Conservation (phyloP, 2,113 vertebrate genomes). For the Rhinolophus ferrumequinum region DNA sequence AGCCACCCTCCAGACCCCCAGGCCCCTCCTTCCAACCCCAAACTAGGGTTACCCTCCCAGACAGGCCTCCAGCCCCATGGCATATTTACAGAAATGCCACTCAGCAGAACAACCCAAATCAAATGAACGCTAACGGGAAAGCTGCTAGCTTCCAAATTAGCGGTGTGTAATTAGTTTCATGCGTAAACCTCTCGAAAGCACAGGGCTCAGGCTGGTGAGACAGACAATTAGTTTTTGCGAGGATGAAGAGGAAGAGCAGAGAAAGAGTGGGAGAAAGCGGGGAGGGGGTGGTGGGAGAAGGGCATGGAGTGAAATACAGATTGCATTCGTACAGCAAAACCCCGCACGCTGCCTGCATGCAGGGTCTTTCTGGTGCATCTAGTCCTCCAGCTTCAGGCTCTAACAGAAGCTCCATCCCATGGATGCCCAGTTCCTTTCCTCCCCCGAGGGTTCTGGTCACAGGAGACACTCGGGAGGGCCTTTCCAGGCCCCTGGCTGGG, state of each 20-base stretch:
- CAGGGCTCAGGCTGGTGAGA: slow-evolving; percentile 78
- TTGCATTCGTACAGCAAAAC: background rate
- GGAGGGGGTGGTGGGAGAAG: background rate
- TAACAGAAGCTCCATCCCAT: too few relatives aligned
- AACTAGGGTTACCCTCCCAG: slow-evolving; percentile 18
- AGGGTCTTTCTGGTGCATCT: background rate
- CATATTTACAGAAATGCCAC: slow-evolving; percentile 81
- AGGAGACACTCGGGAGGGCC: background rate
- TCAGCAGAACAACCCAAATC: slow-evolving; percentile 77
- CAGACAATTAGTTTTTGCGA: slow-evolving; percentile 85
- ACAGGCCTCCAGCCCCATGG: slow-evolving; percentile 34
- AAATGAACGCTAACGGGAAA: slow-evolving; percentile 82
- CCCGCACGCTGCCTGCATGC: background rate
- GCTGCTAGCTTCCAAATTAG: slow-evolving; percentile 86
- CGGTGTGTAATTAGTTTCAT: slow-evolving; percentile 86
- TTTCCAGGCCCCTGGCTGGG: background rate
- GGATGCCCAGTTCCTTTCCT: background rate
- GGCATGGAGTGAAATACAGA: background rate
- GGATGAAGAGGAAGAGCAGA: slow-evolving; percentile 65
- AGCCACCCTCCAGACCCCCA: background rate
- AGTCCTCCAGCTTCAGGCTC: background rate
- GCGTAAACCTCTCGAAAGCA: slow-evolving; percentile 85
- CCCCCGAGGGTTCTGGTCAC: background rate
- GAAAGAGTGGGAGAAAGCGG: background rate
- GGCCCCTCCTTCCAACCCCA: slow-evolving; percentile 47